A percentile compares a stretch with the other conserved stretches of the same genome.
These are phyloP conservation scores for Dusona sp. DNA, from an alignment of 2,888 invertebrate species.

Conservation along the genomic window DNA sequence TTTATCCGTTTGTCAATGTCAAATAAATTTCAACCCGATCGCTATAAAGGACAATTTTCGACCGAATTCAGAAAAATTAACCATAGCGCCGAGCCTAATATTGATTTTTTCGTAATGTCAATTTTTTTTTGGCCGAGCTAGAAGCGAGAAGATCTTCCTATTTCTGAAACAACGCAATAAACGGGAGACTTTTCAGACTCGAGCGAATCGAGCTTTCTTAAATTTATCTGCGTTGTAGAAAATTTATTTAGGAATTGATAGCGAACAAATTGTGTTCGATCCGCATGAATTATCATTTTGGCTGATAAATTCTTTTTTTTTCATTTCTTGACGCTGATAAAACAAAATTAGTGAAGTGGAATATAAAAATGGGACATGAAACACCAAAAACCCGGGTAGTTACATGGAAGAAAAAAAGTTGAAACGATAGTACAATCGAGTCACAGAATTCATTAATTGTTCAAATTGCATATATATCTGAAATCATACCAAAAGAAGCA, in stretches of 20 bases:
- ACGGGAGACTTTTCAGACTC: not conserved
- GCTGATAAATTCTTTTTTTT: not conserved
- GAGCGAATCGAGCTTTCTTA: not conserved
- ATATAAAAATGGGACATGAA: not conserved
- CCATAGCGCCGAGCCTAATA: not conserved
- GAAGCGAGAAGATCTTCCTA: not conserved
- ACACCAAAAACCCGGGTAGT: not conserved
- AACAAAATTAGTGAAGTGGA: not conserved
- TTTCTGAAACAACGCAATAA: not conserved
- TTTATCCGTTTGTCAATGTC: not conserved
- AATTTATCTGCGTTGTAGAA: not conserved
- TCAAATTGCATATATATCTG: not conserved
- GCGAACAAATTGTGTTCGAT: not conserved
- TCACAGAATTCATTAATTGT: not conserved
- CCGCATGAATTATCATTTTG: not conserved
- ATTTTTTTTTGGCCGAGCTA: not conserved
- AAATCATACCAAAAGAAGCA: not conserved
- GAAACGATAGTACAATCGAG: not conserved
- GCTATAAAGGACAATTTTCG: not conserved
- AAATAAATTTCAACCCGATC: not conserved
- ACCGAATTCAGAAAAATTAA: not conserved
- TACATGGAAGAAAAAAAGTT: not conserved
- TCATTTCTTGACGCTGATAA: not conserved
- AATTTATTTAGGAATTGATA: not conserved
- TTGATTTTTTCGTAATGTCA: not conserved